Evolutionary conservation across 1,140 invertebrate genomes (phyloP), one percentile per base, ranked within the genome.

Genomic region (Chironomus tepperi): DNA sequence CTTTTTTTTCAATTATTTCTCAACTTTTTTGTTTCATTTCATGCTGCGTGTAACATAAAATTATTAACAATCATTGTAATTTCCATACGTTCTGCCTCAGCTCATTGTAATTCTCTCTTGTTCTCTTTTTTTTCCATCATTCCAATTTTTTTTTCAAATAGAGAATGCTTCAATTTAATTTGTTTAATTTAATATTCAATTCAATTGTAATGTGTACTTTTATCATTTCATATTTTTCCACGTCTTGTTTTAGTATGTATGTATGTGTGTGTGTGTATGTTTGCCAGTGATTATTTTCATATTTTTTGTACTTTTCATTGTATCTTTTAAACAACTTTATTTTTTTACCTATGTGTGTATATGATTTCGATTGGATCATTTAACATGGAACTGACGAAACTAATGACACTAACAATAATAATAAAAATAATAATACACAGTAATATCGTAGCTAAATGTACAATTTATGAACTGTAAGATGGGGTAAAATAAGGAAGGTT

Each of bases 31-130:
- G 1, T 67, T 6, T 16, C 18, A 18, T 70, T 70, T 21, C 65
- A 70, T 70, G 65, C n/a, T 57, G 65, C 65, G 19, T 70, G 18
- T 70, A 70, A 70, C 65, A 21, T 70, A 70, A 70, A 70, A 70
- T 70, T 70, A 70, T 21, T 70, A 70, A 70, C 65, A 70, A 70
- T 70, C 65, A 70, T 70, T 19, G 18, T 70, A 18, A 19, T 70
- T 70, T 70, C 7, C 65, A 70, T 70, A 70, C 65, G 65, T 70
- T 70, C 16, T 57, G 47, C 47, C 47, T 57, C 47, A 57, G 47
- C 47, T 57, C 47, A 57, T 57, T 57, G 43, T 57, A 12, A 15
- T 15, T 57, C 47, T 57, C 15, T 57, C 3, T 15, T 47, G 12
- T n/a, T 57, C 47, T 57, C 47, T 57, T 57, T 57, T 47, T 8